Evolutionary conservation across 2,888 invertebrate species (phyloP), one percentile per base, ranked within the genome.

Genomic region (Ceraclea dissimilis): DNA sequence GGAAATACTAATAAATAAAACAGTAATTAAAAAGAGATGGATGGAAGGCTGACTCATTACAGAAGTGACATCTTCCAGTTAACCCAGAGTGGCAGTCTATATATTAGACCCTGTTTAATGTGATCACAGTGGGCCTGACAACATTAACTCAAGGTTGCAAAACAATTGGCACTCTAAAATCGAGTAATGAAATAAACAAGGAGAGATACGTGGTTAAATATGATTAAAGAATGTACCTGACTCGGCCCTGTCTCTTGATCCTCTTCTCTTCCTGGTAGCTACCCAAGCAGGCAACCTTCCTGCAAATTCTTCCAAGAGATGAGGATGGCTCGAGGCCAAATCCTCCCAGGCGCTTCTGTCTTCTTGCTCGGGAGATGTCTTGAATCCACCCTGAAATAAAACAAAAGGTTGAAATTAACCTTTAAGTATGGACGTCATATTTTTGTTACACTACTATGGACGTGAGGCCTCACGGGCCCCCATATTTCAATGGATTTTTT

Each of bases 301-400:
- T 66, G 74, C 66, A 64, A 86, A 74, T 54, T 85, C 83, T 67
- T 85, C 84, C 60, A 87, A 86, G 66, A 88, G 82, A 69, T 88
- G 86, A 34, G 88, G 88, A 69, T 88, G 86, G 11, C 86, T 78
- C 63, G 83, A 75, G 47, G 85, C 86, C 63, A 88, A 75, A 67
- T 86, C 83, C 72, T 86, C 85, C 70, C 88, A 77, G 59, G 79
- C 79, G 26, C 18, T 39, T 26, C 46, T 19, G 4, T 50, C 53
- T 46, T 20, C 48, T 33, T 33, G 34, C 33, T 57, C 57, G 13
- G 52, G 52, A 16, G 46, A 31, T 21, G 39, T 50, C 16, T 54
- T 48, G 50, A 58, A 58, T 13, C 52, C 55, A 49, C 55, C 55
- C 58, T 58, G 50, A 21, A 58, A 48, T 18, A 20, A 49, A 20